These are phyloP conservation scores for Matsumurasca onukii DNA, from an alignment of 1,140 invertebrate species.

Conservation along the genomic window DNA sequence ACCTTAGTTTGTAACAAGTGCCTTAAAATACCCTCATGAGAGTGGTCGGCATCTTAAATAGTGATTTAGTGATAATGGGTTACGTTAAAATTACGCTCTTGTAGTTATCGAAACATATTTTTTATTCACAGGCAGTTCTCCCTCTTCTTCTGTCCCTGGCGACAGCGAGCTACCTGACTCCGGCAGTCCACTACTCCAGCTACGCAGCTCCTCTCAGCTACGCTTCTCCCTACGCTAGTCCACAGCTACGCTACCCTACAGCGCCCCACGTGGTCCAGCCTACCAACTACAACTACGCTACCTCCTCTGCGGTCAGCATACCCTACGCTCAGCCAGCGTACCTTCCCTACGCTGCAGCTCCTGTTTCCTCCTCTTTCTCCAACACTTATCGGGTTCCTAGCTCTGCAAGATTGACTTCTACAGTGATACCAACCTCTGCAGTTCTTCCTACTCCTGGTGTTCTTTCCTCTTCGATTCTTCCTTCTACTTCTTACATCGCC, in stretches of 20 bases:
- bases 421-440: neutral
- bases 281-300: slow-evolving; percentile 30
- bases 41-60: too few relatives aligned
- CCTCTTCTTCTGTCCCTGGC: slow-evolving; percentile 24
- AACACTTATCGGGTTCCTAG: slow-evolving; percentile 39
- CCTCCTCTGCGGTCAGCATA: slow-evolving; percentile 31
- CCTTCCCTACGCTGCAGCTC: neutral
- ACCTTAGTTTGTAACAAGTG: too few relatives aligned
- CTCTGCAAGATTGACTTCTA: slow-evolving; percentile 37
- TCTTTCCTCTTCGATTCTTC: too few relatives aligned
- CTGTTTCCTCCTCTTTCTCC: slow-evolving; percentile 32
- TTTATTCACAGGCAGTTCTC: slow-evolving; percentile 20
- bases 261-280: slow-evolving; percentile 21
- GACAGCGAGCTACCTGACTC: slow-evolving; percentile 27
- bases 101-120: too few relatives aligned
- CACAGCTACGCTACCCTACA: slow-evolving; percentile 39
- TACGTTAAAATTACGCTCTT: too few relatives aligned
- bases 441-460: neutral
- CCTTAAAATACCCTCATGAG: too few relatives aligned
- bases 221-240: slow-evolving; percentile 15
- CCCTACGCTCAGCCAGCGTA: slow-evolving; percentile 28
- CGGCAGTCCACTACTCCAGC: slow-evolving; percentile 38
- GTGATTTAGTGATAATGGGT: too few relatives aligned
- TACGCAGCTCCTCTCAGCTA: slow-evolving; percentile 38
- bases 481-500: slow-evolving; percentile 28